A percentile compares a stretch with the other conserved stretches of the same genome.
Conservation (phyloP, 1,140 invertebrate genomes). For the Idris sp. region DNA sequence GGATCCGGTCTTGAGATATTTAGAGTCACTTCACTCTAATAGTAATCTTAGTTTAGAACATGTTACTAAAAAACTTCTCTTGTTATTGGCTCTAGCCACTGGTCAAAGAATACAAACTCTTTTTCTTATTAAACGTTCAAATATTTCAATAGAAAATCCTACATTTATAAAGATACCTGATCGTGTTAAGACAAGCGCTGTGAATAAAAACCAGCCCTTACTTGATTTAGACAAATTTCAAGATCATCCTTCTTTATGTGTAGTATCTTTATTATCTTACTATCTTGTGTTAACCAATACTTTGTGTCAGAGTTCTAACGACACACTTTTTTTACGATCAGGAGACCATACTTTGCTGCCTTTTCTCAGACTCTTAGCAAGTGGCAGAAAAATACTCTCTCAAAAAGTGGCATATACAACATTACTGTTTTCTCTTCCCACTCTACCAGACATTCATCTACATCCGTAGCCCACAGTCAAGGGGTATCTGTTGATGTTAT, state of each 20-base stretch:
- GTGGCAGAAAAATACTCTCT: slow-evolving; percentile 1
- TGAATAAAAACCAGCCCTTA: slow-evolving; percentile 11
- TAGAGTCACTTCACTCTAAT: neutral
- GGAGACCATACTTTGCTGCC: too few relatives aligned
- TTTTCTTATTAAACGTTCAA: slow-evolving; percentile 17
- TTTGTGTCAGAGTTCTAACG: too few relatives aligned
- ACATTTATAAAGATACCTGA: slow-evolving; percentile 37
- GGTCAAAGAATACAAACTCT: slow-evolving; percentile 44
- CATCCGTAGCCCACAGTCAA: slow-evolving; percentile 1
- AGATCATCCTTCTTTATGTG: too few relatives aligned
- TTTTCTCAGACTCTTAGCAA: slow-evolving; percentile 11
- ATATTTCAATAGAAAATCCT: slow-evolving; percentile 1
- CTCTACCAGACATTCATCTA: neutral
- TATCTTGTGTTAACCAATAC: too few relatives aligned
- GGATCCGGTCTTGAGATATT: slow-evolving; percentile 24
- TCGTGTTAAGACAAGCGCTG: slow-evolving; percentile 32
- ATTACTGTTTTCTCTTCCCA: slow-evolving; percentile 3
- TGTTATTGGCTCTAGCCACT: slow-evolving; percentile 27
- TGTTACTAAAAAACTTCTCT: slow-evolving; percentile 31
- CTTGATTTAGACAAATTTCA: too few relatives aligned
- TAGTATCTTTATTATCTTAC: slow-evolving; percentile 1
- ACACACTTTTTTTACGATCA: too few relatives aligned
- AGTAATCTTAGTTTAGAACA: slow-evolving; percentile 5
- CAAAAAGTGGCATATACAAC: slow-evolving; percentile 1
- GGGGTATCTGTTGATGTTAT: slow-evolving; percentile 6